Evolutionary conservation across 2,113 vertebrate species (phyloP).

Genomic region (Casuarius casuarius): DNA sequence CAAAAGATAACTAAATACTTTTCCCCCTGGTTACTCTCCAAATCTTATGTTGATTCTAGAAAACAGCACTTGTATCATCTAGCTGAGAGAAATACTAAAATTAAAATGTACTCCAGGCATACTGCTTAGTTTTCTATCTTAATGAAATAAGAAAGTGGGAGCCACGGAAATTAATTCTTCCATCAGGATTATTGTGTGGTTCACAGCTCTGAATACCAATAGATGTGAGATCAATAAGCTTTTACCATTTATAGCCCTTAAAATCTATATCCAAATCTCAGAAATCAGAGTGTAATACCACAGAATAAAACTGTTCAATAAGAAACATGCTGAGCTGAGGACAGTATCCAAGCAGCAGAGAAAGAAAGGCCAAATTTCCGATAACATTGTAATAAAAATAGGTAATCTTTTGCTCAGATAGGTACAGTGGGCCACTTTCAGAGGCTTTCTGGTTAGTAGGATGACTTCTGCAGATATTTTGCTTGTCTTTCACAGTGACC

Average conservation of each 20-base stretch:
- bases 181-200: slow-evolving; percentile 19
- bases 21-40: not conserved
- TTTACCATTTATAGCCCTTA: slow-evolving; percentile 14
- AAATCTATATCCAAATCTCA: slow-evolving; percentile 28
- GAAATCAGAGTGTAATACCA: not conserved
- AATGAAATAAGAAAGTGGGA: slow-evolving; percentile 12
- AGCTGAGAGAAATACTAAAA: not conserved
- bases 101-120: not conserved
- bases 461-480: not conserved
- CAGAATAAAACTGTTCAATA: not conserved
- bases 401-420: not conserved
- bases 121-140: not conserved
- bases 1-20: not conserved
- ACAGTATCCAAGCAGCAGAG: not conserved
- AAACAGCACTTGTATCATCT: not conserved
- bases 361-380: not conserved
- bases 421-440: not conserved
- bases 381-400: not conserved
- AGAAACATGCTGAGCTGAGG: not conserved
- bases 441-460: not conserved
- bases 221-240: slow-evolving; percentile 6
- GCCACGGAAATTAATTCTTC: not conserved
- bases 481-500: not conserved
- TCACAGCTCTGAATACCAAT: slow-evolving; percentile 22
- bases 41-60: not conserved